A percentile compares a stretch with the other conserved stretches of the same genome.
Evolutionary conservation across 92 coral and sea anemone genomes (phyloP).

Genomic region (Zoanthus sociatus): DNA sequence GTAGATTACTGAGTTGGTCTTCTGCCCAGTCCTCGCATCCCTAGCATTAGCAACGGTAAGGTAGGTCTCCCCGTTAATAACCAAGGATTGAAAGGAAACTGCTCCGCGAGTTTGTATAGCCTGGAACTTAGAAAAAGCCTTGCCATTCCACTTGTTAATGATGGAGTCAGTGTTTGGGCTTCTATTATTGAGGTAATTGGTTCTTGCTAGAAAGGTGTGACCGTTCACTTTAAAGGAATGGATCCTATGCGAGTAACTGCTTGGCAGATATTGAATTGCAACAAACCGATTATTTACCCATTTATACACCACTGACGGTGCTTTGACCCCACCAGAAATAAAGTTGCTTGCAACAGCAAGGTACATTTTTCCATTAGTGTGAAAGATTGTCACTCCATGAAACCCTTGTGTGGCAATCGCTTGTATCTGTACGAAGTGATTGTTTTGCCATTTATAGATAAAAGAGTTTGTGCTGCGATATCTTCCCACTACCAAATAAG

Average conservation of each 20-base stretch:
- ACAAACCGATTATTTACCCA: conserved; percentile 54
- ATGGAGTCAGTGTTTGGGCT: conserved; percentile 27
- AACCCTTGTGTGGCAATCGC: conserved; percentile 53
- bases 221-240: conserved; percentile 42
- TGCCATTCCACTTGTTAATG: conserved; percentile 54
- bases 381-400: conserved; percentile 30
- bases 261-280: conserved; percentile 42
- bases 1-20: conserved; percentile 49
- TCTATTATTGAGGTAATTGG: conserved; percentile 31
- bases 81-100: conserved; percentile 43
- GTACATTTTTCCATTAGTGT: conserved; percentile 30
- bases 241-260: conserved; percentile 18
- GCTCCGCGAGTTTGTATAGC: conserved; percentile 56
- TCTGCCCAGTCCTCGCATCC: neutral
- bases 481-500: conserved; percentile 20
- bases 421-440: conserved; percentile 45
- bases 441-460: conserved; percentile 51
- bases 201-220: conserved; percentile 53
- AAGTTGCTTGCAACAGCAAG: conserved; percentile 50
- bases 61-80: conserved; percentile 52
- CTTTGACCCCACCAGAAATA: conserved; percentile 2
- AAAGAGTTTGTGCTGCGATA: conserved; percentile 39
- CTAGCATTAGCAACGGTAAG: conserved; percentile 38
- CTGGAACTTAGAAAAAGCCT: conserved; percentile 48
- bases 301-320: conserved; percentile 50